Evolutionary conservation across 2,888 invertebrate genomes (phyloP), one percentile per base, ranked within the genome.

Genomic region (Hydrotaea diabolus): DNA sequence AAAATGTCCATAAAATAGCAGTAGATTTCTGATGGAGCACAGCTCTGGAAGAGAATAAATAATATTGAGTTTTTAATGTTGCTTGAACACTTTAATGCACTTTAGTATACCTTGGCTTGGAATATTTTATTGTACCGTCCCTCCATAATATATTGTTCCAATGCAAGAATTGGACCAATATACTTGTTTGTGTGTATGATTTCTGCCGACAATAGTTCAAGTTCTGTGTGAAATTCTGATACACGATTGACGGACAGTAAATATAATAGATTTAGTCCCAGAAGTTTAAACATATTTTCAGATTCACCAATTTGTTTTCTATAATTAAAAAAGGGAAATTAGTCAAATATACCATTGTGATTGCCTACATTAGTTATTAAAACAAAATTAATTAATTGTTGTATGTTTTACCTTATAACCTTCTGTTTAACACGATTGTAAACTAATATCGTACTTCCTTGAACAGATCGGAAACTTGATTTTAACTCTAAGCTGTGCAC

Each of bases 101-200:
- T n/a, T n/a, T n/a, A n/a, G n/a, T n/a, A n/a, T 87, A 94, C 96
- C 93, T 97, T 97, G 0, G 97, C 97, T 88, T 97, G 94, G 91
- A 98, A 98, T 78, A 98, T 97, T 93, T 99, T 99, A 92, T 99
- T 99, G 91, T 99, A 99, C 87, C 98, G 98, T 69, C 99, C 99
- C 92, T 99, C 99, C 99, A 99, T 99, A 77, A 99, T 94, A 92
- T 98, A 99, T 92, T 99, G 99, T 90, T 99, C 99, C 89, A 99
- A 94, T 9, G 98, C 97, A 13, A 99, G 94, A 0, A 99, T 98
- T 90, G 99, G 98, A 85, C 96, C 95, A 80, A 99, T 98, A 92
- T 98, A 99, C 19, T 97, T 96, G 91, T 99, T 98, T 73, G 95
- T 96, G 91, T 98, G 96, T 87, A 99, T 96, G 76, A 97, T 96